These are phyloP conservation scores for Heterodera carotae DNA, from an alignment of 1,140 invertebrate species.

Conservation along the genomic window DNA sequence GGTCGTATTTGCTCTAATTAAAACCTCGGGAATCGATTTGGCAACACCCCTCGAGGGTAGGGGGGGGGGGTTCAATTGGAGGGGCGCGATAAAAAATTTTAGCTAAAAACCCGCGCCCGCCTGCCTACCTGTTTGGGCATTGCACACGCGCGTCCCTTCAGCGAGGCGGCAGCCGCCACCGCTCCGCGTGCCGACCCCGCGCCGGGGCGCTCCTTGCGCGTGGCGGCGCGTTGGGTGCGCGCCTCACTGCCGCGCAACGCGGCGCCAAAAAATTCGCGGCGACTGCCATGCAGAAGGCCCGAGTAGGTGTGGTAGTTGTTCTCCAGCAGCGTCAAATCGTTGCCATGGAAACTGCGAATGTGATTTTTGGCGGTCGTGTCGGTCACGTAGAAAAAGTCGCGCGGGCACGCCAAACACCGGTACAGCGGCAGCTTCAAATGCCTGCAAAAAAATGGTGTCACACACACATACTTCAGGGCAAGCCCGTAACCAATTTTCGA, in stretches of 20 bases:
- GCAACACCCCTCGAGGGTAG: no score
- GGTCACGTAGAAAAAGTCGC: constrained; percentile 28
- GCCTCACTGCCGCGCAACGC: neutral
- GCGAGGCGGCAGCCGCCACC: neutral
- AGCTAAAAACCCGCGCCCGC: no score
- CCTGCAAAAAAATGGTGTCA: constrained; percentile 12
- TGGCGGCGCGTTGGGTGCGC: neutral
- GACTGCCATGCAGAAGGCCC: constrained; percentile 2
- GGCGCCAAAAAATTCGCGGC: constrained; percentile 26
- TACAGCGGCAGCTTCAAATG: constrained; percentile 39
- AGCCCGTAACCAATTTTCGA: no score
- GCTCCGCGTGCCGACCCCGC: neutral
- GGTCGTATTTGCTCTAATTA: no score
- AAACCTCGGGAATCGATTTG: no score
- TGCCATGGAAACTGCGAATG: constrained; percentile 25
- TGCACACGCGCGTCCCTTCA: neutral
- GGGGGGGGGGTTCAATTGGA: no score
- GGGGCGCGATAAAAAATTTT: no score
- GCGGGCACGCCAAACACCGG: constrained; percentile 31
- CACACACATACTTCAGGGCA: neutral
- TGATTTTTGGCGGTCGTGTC: constrained; percentile 30
- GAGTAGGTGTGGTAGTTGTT: constrained; percentile 31
- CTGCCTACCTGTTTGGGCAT: neutral
- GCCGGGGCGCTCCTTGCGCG: neutral
- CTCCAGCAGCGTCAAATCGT: constrained; percentile 23